Evolutionary conservation across 2,113 vertebrate species (phyloP).

Genomic region (Todiramphus saurophagus): DNA sequence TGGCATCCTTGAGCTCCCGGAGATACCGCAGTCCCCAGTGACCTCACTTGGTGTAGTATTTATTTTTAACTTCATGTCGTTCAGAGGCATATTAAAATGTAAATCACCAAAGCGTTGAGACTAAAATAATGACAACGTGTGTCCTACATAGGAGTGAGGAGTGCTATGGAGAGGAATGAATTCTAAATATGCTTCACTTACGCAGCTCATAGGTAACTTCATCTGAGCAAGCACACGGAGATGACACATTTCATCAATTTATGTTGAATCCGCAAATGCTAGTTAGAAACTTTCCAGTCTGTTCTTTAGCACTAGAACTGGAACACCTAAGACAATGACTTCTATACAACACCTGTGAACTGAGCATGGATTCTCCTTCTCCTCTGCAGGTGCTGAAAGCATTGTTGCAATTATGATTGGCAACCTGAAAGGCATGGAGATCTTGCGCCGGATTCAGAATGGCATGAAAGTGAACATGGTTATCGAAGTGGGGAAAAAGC

Average conservation of each 20-base stretch:
- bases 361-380: slow-evolving; percentile 1
- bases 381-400: slow-evolving; percentile 77
- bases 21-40: background rate
- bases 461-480: slow-evolving; percentile 79
- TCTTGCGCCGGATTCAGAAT: slow-evolving; percentile 63
- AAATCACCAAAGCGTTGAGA: background rate
- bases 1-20: background rate
- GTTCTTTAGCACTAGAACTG: background rate
- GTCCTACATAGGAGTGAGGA: background rate
- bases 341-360: background rate
- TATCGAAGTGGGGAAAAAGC: slow-evolving; percentile 85
- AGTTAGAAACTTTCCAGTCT: background rate
- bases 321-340: background rate
- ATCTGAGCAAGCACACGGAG: background rate
- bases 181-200: background rate
- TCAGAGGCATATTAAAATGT: background rate
- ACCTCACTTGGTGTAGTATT: background rate
- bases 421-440: slow-evolving; percentile 79
- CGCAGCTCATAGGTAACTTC: background rate
- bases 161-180: background rate
- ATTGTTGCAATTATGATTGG: slow-evolving; percentile 87
- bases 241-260: background rate
- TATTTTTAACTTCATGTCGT: background rate
- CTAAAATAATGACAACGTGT: background rate
- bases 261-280: background rate